Conservation (phyloP, 2,888 invertebrate species). For the Selenia dentaria region DNA sequence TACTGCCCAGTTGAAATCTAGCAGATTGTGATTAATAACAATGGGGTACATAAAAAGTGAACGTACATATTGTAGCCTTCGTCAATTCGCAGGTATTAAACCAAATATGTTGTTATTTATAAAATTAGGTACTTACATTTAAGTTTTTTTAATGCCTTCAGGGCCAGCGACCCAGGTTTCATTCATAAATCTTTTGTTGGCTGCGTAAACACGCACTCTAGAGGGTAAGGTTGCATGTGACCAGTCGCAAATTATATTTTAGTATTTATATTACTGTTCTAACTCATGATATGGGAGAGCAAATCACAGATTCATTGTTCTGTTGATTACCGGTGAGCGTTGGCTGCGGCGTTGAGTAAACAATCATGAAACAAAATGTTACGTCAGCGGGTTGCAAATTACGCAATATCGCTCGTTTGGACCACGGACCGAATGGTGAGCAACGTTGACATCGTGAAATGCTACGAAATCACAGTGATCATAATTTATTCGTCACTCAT, state of each 20-base stretch:
- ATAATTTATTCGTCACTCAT: constrained; percentile 41
- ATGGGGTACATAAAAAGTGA: constrained; percentile 26
- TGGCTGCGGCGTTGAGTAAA: constrained; percentile 28
- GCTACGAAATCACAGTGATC: constrained; percentile 32
- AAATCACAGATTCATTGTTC: constrained; percentile 32
- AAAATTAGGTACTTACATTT: too few relatives aligned
- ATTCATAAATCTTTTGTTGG: too few relatives aligned
- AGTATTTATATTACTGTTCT: too few relatives aligned
- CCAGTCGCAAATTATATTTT: too few relatives aligned
- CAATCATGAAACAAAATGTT: constrained; percentile 38
- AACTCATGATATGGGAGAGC: too few relatives aligned
- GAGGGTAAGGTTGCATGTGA: too few relatives aligned
- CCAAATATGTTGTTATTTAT: constrained; percentile 15
- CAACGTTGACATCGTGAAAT: constrained; percentile 39
- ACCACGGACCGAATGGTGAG: constrained; percentile 48
- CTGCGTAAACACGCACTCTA: too few relatives aligned
- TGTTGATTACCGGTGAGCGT: constrained; percentile 26
- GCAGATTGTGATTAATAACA: constrained; percentile 1
- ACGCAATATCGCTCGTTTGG: constrained; percentile 42
- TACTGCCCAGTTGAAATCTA: too few relatives aligned
- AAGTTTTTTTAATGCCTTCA: too few relatives aligned
- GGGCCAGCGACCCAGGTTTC: too few relatives aligned
- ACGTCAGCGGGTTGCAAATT: constrained; percentile 54
- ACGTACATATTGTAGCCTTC: constrained; percentile 24
- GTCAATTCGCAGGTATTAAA: not conserved